Evolutionary conservation across 2,113 vertebrate species (phyloP).

Genomic region (Orycteropus afer): DNA sequence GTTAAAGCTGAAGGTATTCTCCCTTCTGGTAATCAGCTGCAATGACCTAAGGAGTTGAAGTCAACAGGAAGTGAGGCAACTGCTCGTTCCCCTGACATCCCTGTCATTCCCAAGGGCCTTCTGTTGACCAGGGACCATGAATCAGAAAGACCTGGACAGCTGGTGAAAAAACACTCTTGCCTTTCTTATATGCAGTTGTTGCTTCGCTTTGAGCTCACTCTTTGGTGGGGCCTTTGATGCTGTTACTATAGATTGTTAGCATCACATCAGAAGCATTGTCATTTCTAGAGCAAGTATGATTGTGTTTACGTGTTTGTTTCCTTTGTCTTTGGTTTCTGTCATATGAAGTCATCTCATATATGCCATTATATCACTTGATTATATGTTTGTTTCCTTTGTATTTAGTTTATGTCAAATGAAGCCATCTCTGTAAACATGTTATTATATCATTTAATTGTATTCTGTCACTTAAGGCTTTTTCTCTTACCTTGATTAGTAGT

Average conservation of each 20-base stretch:
- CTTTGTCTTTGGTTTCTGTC: constrained; percentile 43
- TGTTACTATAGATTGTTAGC: not conserved
- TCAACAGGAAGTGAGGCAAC: constrained; percentile 18
- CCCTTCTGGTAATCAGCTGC: not conserved
- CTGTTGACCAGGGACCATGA: not conserved
- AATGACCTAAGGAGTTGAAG: constrained; percentile 10
- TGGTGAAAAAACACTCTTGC: not conserved
- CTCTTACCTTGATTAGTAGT: constrained; percentile 34
- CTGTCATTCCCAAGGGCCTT: not conserved
- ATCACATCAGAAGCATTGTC: not conserved
- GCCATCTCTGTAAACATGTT: not conserved
- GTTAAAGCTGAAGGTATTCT: not conserved
- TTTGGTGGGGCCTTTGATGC: not conserved
- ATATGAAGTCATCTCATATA: not conserved
- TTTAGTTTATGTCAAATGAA: constrained; percentile 42
- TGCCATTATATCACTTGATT: not conserved
- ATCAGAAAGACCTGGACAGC: not conserved
- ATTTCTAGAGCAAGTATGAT: not conserved
- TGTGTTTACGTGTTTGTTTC: constrained; percentile 38
- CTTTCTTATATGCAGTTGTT: not conserved
- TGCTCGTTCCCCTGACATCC: not conserved
- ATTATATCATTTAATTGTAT: constrained; percentile 30
- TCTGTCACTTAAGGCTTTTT: constrained; percentile 3
- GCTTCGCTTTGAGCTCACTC: not conserved
- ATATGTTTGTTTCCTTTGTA: constrained; percentile 18